Evolutionary conservation across 2,797 vertebrate genomes (phyloP).

Genomic region (Triplophysa bombifrons): DNA sequence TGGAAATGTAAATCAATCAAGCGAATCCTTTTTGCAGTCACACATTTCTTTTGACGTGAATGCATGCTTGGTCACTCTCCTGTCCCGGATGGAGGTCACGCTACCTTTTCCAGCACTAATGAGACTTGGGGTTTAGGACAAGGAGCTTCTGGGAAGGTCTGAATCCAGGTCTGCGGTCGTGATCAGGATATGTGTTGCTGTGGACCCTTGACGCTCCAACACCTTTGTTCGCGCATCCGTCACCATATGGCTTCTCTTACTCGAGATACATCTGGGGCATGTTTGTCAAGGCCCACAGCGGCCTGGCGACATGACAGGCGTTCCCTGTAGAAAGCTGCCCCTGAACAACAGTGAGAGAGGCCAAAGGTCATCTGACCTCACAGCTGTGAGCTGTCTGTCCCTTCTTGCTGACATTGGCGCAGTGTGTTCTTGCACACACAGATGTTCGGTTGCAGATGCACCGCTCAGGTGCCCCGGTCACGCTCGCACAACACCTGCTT

Average conservation of each 20-base stretch:
- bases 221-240: slow-evolving; percentile 24
- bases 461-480: slow-evolving; percentile 41
- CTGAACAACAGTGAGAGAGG: slow-evolving; percentile 15
- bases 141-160: slow-evolving; percentile 2
- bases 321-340: slow-evolving; percentile 18
- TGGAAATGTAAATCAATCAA: slow-evolving; percentile 50
- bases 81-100: slow-evolving; percentile 11
- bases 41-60: slow-evolving; percentile 15
- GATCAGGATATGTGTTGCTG: slow-evolving; percentile 17
- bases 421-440: slow-evolving; percentile 26
- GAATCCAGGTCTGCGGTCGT: slow-evolving; percentile 5
- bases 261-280: slow-evolving; percentile 51
- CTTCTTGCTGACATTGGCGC: slow-evolving; percentile 29
- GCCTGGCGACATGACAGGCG: slow-evolving; percentile 30
- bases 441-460: slow-evolving; percentile 52
- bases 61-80: slow-evolving; percentile 29
- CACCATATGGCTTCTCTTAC: slow-evolving; percentile 55
- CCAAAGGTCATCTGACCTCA: slow-evolving; percentile 19
- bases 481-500: slow-evolving; percentile 41
- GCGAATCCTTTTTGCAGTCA: slow-evolving; percentile 9
- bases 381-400: slow-evolving; percentile 34
- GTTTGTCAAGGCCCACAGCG: slow-evolving; percentile 39
- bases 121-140: slow-evolving; percentile 33
- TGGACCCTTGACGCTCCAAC: slow-evolving; percentile 40
- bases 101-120: slow-evolving; percentile 36